phyloP scores from a whole-genome alignment of 1,140 invertebrate genomes.

The Rhagoletis pomonella region DNA sequence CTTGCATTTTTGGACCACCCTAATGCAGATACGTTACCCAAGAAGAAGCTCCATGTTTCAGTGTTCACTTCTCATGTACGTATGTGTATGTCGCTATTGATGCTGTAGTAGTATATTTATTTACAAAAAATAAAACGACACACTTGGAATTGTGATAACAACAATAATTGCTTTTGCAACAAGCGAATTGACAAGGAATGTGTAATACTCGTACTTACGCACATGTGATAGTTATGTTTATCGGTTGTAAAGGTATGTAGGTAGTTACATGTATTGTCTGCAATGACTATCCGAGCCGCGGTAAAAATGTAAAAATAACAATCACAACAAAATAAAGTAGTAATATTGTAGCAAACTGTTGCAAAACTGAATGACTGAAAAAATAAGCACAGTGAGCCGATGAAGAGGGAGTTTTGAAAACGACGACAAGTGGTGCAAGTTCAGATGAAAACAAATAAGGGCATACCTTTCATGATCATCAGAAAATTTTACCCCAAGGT shows the following conservation, averaged over 20 bases:
- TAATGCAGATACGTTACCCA: too few species aligned
- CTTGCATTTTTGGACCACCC: too few species aligned
- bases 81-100: background rate
- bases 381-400: background rate
- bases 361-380: conserved; percentile 7
- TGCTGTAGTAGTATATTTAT: background rate
- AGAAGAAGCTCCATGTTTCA: too few species aligned
- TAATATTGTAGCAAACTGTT: conserved; percentile 28
- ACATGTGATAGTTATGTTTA: background rate
- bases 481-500: background rate
- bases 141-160: conserved; percentile 11
- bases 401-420: background rate
- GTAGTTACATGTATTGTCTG: background rate
- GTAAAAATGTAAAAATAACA: background rate
- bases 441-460: too few species aligned
- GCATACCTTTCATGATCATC: too few species aligned
- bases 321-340: conserved; percentile 13
- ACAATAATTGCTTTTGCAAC: conserved; percentile 23
- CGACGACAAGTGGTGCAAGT: too few species aligned
- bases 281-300: background rate
- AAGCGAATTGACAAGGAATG: conserved; percentile 6
- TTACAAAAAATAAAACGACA: background rate
- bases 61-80: background rate
- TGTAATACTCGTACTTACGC: background rate
- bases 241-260: background rate